Evolutionary conservation across 2,888 invertebrate species (phyloP), one percentile per base, ranked within the genome.

Genomic region (Marronus borbonicus): DNA sequence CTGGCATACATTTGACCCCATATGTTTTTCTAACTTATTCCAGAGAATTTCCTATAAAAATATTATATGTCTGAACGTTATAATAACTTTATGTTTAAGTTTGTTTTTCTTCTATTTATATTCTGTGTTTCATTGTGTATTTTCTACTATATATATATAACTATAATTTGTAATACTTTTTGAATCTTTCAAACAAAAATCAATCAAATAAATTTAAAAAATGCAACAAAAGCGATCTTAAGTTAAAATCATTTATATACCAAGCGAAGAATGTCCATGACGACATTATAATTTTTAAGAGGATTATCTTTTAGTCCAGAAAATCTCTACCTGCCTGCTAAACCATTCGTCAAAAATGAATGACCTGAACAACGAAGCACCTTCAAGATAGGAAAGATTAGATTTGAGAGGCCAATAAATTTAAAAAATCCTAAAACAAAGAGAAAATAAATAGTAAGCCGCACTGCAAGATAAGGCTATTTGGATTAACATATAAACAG

Each of bases 1-100:
- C 83, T 84, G 83, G 84, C 84, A 84, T 79, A 83, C 80, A 81
- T 79, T 52, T 81, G 83, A 86, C 82, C 85, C 85, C 87, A 86
- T 86, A 86, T 87, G 86, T 83, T 76, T 69, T 62, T 77, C 64
- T 76, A 66, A 66, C 31, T 68, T 76, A 76, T 31, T 28, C 39
- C 10, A 24, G 1, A 4, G 60, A 60, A 60, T 24, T 44, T 60
- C 72, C 7, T 39, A 72, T 60, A 36, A 52, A 76, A 65, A 76
- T 66, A 65, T 52, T 75, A 49, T 50, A n/a, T 49, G 3, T n/a
- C 5, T 36, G 7, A 24, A 14, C 69, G 49, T 50, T 68, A 77
- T 77, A 60, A 70, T 62, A 77, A 77, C 64, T 69, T 77, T 77
- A 70, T 65, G 52, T 76, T 65, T 66, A 14, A 60, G 0, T 8